Evolutionary conservation across 2,113 vertebrate genomes (phyloP).

Genomic region (Podarcis raffonei): DNA sequence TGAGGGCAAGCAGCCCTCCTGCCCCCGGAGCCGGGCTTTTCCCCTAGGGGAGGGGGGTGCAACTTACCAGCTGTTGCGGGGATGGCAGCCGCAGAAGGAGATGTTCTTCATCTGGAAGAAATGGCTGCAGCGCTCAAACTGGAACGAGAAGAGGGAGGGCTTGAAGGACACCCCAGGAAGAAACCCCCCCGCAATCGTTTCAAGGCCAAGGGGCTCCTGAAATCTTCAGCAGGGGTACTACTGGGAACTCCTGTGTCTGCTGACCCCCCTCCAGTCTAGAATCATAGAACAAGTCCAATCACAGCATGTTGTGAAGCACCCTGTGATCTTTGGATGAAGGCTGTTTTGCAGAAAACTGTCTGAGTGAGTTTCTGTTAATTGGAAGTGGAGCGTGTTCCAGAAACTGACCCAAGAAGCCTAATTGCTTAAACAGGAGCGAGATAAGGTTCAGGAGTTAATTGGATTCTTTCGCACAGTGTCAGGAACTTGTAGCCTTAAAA

Average conservation of each 20-base stretch:
- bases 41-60: background rate
- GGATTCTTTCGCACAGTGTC: no score
- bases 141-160: background rate
- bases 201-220: background rate
- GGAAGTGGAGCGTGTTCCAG: no score
- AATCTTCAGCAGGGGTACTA: background rate
- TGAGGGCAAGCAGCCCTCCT: background rate
- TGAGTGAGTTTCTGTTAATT: no score
- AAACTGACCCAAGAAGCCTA: no score
- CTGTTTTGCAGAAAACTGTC: no score
- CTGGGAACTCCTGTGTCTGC: no score
- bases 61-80: slow-evolving; percentile 93
- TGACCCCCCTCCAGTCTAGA: background rate
- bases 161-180: accelerated
- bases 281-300: background rate
- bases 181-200: accelerated
- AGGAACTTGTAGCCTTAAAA: no score
- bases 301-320: no score
- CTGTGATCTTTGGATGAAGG: no score
- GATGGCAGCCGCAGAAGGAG: slow-evolving; percentile 95
- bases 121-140: slow-evolving; percentile 95
- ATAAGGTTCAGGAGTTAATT: no score
- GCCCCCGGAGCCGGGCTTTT: background rate
- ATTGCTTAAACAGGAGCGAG: no score
- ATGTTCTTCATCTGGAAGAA: slow-evolving; percentile 99